Evolutionary conservation across 2,797 vertebrate species (phyloP).

Genomic region (Lagocephalus sceleratus): DNA sequence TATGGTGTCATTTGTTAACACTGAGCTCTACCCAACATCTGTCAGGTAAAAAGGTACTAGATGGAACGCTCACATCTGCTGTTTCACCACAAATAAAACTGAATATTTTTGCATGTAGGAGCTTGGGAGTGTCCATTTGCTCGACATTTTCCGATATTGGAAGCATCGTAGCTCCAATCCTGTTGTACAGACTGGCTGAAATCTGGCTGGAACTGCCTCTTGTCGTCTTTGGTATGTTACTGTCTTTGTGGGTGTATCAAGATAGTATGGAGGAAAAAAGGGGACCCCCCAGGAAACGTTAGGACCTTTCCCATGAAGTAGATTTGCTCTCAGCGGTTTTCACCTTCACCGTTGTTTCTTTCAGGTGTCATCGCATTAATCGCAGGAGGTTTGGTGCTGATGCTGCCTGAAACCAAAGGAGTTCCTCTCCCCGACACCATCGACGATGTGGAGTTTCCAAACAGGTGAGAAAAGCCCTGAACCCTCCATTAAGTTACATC

Average conservation of each 20-base stretch:
- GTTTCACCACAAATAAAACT: not conserved
- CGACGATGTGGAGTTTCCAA: conserved; percentile 86
- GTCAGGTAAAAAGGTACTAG: too few species aligned
- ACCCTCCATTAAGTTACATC: too few species aligned
- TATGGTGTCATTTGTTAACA: conserved; percentile 84
- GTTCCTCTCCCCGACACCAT: conserved; percentile 89
- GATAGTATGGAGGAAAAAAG: too few species aligned
- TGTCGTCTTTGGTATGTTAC: conserved; percentile 86
- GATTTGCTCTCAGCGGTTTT: too few species aligned
- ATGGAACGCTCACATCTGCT: too few species aligned
- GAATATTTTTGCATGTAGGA: too few species aligned
- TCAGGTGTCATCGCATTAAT: too few species aligned
- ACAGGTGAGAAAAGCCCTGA: conserved; percentile 40
- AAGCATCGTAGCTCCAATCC: conserved; percentile 85
- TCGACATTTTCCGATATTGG: conserved; percentile 89
- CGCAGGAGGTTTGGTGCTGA: conserved; percentile 84
- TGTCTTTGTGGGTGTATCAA: too few species aligned
- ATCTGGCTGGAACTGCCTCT: conserved; percentile 89
- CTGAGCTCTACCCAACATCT: conserved; percentile 86
- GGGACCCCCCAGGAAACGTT: not conserved
- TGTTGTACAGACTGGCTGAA: conserved; percentile 86
- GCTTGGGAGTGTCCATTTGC: conserved; percentile 85
- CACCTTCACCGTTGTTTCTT: too few species aligned
- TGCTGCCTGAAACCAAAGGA: conserved; percentile 92
- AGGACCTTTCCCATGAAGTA: conserved; percentile 57